These are phyloP conservation scores for Talpa occidentalis DNA, from an alignment of 2,113 vertebrate species.

Conservation along the genomic window DNA sequence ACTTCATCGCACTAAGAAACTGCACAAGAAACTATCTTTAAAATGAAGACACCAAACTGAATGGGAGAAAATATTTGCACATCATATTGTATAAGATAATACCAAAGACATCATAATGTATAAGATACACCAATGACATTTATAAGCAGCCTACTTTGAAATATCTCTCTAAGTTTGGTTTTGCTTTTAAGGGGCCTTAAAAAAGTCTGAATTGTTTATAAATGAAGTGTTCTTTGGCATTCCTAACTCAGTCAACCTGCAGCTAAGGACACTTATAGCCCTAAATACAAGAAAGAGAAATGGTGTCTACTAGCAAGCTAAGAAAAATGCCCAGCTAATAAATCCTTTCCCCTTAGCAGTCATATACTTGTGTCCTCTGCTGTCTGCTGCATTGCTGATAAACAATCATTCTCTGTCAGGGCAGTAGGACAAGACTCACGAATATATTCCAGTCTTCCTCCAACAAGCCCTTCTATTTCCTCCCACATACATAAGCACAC, in stretches of 20 bases:
- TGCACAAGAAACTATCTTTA: too few species aligned
- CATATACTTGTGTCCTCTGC: background rate
- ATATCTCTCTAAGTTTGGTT: background rate
- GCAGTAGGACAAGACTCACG: background rate
- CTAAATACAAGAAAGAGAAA: constrained; percentile 13
- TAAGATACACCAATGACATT: constrained; percentile 2
- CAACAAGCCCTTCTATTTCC: background rate
- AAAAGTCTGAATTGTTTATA: background rate
- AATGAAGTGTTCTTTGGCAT: background rate
- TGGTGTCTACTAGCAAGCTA: background rate
- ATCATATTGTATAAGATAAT: too few species aligned
- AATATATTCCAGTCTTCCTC: background rate
- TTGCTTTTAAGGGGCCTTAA: constrained; percentile 26
- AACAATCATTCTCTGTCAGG: background rate
- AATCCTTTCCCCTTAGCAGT: background rate
- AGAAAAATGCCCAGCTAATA: background rate
- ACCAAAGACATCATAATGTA: too few species aligned
- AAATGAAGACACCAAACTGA: too few species aligned
- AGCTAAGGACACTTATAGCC: background rate
- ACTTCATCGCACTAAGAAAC: too few species aligned
- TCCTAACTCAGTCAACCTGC: background rate
- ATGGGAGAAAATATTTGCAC: too few species aligned
- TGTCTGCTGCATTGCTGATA: background rate
- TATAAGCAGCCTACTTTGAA: constrained; percentile 21
- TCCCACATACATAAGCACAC: background rate